A percentile compares a stretch with the other conserved stretches of the same genome.
These are phyloP conservation scores for Empis livida DNA, from an alignment of 2,888 invertebrate species.

Conservation along the genomic window DNA sequence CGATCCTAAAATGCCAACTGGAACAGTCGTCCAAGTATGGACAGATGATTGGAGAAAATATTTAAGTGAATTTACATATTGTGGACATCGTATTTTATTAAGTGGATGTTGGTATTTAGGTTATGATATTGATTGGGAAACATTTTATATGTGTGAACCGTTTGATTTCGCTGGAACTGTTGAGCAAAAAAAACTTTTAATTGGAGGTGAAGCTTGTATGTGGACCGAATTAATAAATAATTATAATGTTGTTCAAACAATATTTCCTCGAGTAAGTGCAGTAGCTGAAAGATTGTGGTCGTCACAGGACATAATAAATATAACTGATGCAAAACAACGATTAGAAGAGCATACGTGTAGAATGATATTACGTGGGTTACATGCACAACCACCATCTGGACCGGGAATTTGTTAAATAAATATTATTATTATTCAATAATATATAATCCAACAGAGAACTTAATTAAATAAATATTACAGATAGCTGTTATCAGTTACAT, in stretches of 20 bases:
- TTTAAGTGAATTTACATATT: constrained; percentile 39
- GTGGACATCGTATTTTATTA: constrained; percentile 52
- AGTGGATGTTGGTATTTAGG: constrained; percentile 83
- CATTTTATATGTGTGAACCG: constrained; percentile 55
- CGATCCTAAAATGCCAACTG: constrained; percentile 37
- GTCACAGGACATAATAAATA: constrained; percentile 8
- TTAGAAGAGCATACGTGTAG: constrained; percentile 60
- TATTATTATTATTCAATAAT: no score
- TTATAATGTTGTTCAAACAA: constrained; percentile 42
- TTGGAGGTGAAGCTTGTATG: constrained; percentile 91
- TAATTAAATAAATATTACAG: no score
- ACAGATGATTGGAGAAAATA: constrained; percentile 24
- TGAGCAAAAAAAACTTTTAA: constrained; percentile 47
- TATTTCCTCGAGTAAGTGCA: constrained; percentile 80
- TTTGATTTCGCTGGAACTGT: constrained; percentile 39
- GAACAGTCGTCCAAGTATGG: constrained; percentile 78
- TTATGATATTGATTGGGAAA: constrained; percentile 48
- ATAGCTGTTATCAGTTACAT: no score
- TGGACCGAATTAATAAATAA: constrained; percentile 80
- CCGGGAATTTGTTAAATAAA: constrained; percentile 41
- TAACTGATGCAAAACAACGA: constrained; percentile 41
- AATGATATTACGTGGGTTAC: constrained; percentile 48
- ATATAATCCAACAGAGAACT: no score
- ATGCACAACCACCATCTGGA: no score
- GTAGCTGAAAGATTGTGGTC: constrained; percentile 81